Evolutionary conservation across 2,888 invertebrate genomes (phyloP).

Genomic region (Cheilosia variabilis): DNA sequence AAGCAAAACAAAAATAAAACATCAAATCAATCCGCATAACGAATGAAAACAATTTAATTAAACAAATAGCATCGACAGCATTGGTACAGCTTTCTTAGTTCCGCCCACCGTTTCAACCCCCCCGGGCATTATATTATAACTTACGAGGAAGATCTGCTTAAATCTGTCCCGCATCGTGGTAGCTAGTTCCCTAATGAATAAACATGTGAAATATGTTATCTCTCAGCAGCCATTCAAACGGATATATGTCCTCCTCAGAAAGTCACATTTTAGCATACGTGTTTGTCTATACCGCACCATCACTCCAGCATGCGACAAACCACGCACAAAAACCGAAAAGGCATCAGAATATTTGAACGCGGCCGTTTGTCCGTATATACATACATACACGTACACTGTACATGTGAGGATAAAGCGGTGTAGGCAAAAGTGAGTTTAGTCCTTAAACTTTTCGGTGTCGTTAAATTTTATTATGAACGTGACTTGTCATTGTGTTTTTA

Average conservation of each 20-base stretch:
- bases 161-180: slow-evolving; percentile 17
- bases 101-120: neutral
- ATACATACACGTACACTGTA: no score
- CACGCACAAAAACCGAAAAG: slow-evolving; percentile 12
- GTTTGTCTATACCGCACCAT: slow-evolving; percentile 47
- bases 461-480: slow-evolving; percentile 75
- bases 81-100: slow-evolving; percentile 12
- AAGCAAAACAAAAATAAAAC: neutral
- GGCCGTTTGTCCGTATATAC: neutral
- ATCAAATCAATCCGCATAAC: slow-evolving; percentile 37
- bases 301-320: slow-evolving; percentile 6
- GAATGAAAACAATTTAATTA: slow-evolving; percentile 65
- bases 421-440: slow-evolving; percentile 48
- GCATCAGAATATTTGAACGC: slow-evolving; percentile 31
- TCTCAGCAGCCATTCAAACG: slow-evolving; percentile 66
- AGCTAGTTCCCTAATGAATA: slow-evolving; percentile 63
- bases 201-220: slow-evolving; percentile 74
- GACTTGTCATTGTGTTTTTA: slow-evolving; percentile 74
- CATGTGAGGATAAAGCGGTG: neutral
- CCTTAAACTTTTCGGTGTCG: slow-evolving; percentile 74
- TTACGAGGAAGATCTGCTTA: slow-evolving; percentile 24
- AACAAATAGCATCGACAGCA: slow-evolving; percentile 65
- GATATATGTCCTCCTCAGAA: slow-evolving; percentile 58
- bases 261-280: slow-evolving; percentile 71
- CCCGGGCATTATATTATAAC: slow-evolving; percentile 27